Conservation (phyloP, 2,797 vertebrate species). For the Syngnathus acus region DNA sequence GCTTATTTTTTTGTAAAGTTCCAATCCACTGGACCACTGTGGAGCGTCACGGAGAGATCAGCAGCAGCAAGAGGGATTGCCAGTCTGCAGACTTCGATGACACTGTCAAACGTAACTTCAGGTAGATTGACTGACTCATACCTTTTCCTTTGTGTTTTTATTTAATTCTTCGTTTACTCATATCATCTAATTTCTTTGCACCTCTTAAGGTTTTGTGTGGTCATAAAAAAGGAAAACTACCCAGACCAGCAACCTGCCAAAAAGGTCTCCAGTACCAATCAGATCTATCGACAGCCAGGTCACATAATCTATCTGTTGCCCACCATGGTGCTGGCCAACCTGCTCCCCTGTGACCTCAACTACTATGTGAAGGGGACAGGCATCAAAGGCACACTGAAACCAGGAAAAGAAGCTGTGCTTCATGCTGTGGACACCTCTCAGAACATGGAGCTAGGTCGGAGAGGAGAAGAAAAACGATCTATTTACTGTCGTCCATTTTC, state of each 20-base stretch:
- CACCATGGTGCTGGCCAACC: slow-evolving; percentile 86
- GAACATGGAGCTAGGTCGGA: slow-evolving; percentile 91
- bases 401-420: slow-evolving; percentile 84
- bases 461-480: background rate
- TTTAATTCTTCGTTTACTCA: background rate
- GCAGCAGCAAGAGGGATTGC: slow-evolving; percentile 90
- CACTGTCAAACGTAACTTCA: slow-evolving; percentile 78
- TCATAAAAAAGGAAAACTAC: slow-evolving; percentile 94
- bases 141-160: background rate
- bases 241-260: slow-evolving; percentile 90
- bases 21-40: slow-evolving; percentile 95
- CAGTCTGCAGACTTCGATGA: slow-evolving; percentile 87
- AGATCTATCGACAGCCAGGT: slow-evolving; percentile 93
- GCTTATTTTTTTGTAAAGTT: slow-evolving; percentile 91
- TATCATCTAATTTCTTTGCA: background rate
- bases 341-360: slow-evolving; percentile 90
- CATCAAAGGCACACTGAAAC: slow-evolving; percentile 83
- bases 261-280: slow-evolving; percentile 80
- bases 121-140: slow-evolving; percentile 56
- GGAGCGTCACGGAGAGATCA: slow-evolving; percentile 80
- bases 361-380: slow-evolving; percentile 87
- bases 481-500: background rate
- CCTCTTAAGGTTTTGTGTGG: slow-evolving; percentile 83
- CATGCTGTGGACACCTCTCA: slow-evolving; percentile 90
- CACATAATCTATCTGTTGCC: slow-evolving; percentile 91